Conservation (phyloP, 2,888 invertebrate genomes). For the Lasioglossum lativentre region DNA sequence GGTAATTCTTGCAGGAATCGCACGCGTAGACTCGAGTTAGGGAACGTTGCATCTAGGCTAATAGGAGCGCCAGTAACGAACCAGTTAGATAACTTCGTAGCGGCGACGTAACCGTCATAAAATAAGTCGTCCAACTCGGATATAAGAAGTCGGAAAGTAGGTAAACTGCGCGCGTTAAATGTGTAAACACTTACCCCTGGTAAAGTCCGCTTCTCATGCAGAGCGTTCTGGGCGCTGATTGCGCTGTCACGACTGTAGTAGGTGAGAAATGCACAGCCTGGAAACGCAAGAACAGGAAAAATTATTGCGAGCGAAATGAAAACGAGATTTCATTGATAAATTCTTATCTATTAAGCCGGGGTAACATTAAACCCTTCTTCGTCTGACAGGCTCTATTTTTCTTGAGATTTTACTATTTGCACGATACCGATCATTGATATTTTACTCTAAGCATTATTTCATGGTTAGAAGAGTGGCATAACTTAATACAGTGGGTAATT, state of each 20-base stretch:
- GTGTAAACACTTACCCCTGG: slow-evolving; percentile 94
- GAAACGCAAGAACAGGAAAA: slow-evolving; percentile 61
- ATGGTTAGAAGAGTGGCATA: too few species aligned
- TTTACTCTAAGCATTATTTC: neutral
- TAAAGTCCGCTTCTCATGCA: slow-evolving; percentile 99
- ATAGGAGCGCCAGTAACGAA: slow-evolving; percentile 35
- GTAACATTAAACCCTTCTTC: neutral
- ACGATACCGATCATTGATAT: neutral
- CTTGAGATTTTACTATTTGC: neutral
- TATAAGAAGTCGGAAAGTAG: slow-evolving; percentile 55
- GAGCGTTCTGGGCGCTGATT: slow-evolving; percentile 95
- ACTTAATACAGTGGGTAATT: too few species aligned
- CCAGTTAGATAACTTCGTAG: slow-evolving; percentile 42
- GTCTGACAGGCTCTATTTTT: neutral
- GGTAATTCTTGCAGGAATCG: neutral
- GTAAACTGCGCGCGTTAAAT: slow-evolving; percentile 53
- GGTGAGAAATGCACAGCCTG: slow-evolving; percentile 99
- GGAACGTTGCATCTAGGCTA: neutral
- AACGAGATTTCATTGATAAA: neutral
- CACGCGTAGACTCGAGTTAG: neutral
- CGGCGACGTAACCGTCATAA: slow-evolving; percentile 23
- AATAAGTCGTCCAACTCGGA: slow-evolving; percentile 40
- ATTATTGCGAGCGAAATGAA: slow-evolving; percentile 10
- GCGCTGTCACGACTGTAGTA: slow-evolving; percentile 99
- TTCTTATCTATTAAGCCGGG: neutral